Percentiles rank a stretch among this genome's conserved stretches.
These are phyloP conservation scores for Xestobium rufovillosum DNA, from an alignment of 2,888 invertebrate species.

Conservation along the genomic window DNA sequence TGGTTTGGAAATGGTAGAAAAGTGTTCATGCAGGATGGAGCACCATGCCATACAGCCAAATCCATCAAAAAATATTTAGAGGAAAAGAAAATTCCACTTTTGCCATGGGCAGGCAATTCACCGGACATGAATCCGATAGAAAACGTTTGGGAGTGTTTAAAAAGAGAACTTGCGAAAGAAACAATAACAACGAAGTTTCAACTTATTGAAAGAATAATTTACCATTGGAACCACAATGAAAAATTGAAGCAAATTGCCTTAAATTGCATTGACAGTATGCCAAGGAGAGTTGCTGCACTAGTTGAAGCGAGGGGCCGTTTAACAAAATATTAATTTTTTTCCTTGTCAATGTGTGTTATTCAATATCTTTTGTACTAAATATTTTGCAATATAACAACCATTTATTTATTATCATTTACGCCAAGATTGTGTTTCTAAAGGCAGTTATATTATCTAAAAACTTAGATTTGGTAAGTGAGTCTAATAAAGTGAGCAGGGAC, in stretches of 20 bases:
- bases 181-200: background rate
- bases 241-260: background rate
- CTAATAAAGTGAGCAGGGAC: too few relatives aligned
- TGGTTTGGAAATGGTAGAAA: background rate
- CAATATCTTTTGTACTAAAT: too few relatives aligned
- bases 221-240: conserved; percentile 3
- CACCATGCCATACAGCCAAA: background rate
- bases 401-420: too few relatives aligned
- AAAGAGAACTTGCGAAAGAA: background rate
- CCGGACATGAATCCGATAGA: conserved; percentile 4
- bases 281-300: too few relatives aligned
- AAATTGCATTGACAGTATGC: conserved; percentile 1
- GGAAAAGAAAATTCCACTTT: background rate
- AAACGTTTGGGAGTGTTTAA: conserved; percentile 3
- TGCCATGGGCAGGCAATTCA: conserved; percentile 3
- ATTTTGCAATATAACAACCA: too few relatives aligned
- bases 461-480: too few relatives aligned
- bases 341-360: too few relatives aligned
- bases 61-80: background rate
- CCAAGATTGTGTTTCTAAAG: too few relatives aligned
- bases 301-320: too few relatives aligned
- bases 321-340: too few relatives aligned
- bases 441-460: too few relatives aligned
- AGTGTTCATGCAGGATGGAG: conserved; percentile 1
- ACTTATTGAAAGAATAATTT: background rate